phyloP scores from a whole-genome alignment of 2,113 vertebrate species.

The Hymenochirus boettgeri region DNA sequence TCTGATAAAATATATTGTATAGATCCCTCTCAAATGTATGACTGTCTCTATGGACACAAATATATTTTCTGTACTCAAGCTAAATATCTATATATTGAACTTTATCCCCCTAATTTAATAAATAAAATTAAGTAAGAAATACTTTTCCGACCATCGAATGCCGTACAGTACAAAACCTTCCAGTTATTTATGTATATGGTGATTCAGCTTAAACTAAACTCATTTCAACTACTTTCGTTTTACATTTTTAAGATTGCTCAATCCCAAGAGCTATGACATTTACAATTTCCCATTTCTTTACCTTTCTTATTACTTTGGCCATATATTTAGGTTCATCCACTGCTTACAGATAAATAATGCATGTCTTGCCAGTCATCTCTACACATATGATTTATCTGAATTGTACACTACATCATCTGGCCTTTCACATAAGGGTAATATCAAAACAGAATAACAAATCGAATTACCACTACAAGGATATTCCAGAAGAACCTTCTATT shows the following conservation, averaged over 20 bases:
- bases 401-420: constrained; percentile 34
- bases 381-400: constrained; percentile 24
- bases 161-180: no score
- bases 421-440: constrained; percentile 34
- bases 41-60: no score
- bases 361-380: constrained; percentile 5
- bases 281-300: constrained; percentile 26
- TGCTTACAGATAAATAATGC: constrained; percentile 39
- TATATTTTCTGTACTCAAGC: no score
- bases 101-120: no score
- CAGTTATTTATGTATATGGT: no score
- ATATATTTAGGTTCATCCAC: constrained; percentile 30
- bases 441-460: constrained; percentile 31
- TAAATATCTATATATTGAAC: no score
- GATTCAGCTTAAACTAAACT: no score
- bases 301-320: constrained; percentile 35
- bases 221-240: background rate
- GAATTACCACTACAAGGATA: constrained; percentile 29
- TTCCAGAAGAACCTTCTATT: constrained; percentile 32
- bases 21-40: no score
- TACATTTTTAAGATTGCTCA: constrained; percentile 9
- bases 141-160: no score
- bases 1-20: no score
- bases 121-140: no score
- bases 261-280: constrained; percentile 15